Conservation (phyloP, 1,140 invertebrate genomes). For the Lethocerus indicus region DNA sequence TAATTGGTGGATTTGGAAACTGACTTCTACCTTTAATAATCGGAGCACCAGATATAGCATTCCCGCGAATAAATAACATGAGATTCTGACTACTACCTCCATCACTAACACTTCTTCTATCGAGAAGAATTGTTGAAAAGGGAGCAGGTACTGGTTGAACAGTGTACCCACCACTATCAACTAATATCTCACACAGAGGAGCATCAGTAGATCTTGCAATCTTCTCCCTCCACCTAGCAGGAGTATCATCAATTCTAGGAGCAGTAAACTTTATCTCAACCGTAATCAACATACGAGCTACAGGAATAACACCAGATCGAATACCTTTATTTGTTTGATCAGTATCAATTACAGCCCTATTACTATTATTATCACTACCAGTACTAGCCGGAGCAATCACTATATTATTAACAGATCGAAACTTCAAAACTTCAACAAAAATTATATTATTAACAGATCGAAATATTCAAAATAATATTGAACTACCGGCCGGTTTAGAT, state of each 20-base stretch:
- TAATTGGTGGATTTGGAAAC: slow-evolving; percentile 65
- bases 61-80: neutral
- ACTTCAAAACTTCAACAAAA: slow-evolving; percentile 50
- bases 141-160: slow-evolving; percentile 48
- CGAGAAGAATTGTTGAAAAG: slow-evolving; percentile 34
- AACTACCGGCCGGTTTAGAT: too few species aligned
- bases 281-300: slow-evolving; percentile 35
- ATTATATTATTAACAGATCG: too few species aligned
- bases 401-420: slow-evolving; percentile 50
- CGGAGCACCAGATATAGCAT: slow-evolving; percentile 23
- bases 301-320: slow-evolving; percentile 27
- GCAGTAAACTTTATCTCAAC: slow-evolving; percentile 39
- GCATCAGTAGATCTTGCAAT: slow-evolving; percentile 45
- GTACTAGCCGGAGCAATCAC: slow-evolving; percentile 56
- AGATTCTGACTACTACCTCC: slow-evolving; percentile 23
- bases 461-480: too few species aligned
- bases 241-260: slow-evolving; percentile 46
- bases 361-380: slow-evolving; percentile 44
- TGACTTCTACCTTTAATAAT: slow-evolving; percentile 56
- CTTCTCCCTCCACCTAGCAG: slow-evolving; percentile 46
- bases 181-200: slow-evolving; percentile 33
- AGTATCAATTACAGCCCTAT: slow-evolving; percentile 44
- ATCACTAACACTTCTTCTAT: slow-evolving; percentile 36
- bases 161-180: slow-evolving; percentile 45
- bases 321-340: slow-evolving; percentile 44